Base-by-base conservation (phyloP, 2,888 invertebrate species). In the Anthoptus insignis region DNA sequence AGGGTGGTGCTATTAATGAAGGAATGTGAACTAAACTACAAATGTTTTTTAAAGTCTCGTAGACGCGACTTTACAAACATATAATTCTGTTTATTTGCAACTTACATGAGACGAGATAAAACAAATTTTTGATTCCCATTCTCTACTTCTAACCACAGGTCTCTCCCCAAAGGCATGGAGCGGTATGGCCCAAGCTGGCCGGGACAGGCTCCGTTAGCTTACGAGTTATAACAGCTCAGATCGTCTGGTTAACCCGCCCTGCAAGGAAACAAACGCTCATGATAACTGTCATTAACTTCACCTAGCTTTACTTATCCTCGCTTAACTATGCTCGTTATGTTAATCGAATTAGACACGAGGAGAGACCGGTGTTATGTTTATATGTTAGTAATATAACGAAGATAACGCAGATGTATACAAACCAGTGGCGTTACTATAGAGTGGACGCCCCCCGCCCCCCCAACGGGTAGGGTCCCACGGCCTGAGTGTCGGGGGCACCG, bases 261-360 rank as follows among this genome's bases (percentile, higher is more conserved):
- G 47, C 47, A 47, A 47, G 24, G 24, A 47, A 47, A 47, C 47
- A 47, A 47, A 47, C 24, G 47, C 22, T 47, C 22, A 47, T 24
- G 24, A 24, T 24, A 24, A 47, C 24, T 47, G 22, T 8, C 11
- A 19, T 39, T 14, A 37, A 37, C 37, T 14, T 37, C 14, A 8
- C n/a, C 14, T 37, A 37, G 14, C 37, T 37, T 0, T 11, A 11
- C 32, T 32, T 32, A 32, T 32, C 32, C 32, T 32, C 11, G 32
- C 32, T 32, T 32, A 32, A 32, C 32, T 32, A 32, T 32, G 32
- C 6, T 32, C 11, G 11, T 32, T 32, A 32, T 11, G n/a, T n/a
- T n/a, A n/a, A n/a, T n/a, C n/a, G 32, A 32, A 39, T 16, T 39
- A 39, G 16, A n/a, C n/a, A n/a, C n/a, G 39, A 39, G 39, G 39